A percentile compares a stretch with the other conserved stretches of the same genome.
phyloP scores from a whole-genome alignment of 2,113 vertebrate genomes.

The Polypterus bichir region DNA sequence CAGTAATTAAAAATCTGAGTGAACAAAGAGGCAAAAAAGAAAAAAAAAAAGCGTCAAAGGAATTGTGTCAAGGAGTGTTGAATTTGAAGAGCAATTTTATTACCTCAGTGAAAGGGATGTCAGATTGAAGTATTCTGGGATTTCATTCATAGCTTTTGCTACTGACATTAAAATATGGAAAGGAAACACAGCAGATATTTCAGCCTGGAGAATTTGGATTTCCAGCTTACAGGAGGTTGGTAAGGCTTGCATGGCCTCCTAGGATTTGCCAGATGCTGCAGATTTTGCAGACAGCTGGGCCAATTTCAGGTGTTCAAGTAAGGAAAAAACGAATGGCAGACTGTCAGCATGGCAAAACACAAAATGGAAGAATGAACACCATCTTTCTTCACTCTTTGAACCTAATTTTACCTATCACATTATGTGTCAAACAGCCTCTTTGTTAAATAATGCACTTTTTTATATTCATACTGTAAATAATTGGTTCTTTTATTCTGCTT shows the following conservation, averaged over 20 bases:
- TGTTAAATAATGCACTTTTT: no score
- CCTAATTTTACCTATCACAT: no score
- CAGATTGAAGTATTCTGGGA: conserved; percentile 3
- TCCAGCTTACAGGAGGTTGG: background rate
- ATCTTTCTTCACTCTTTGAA: no score
- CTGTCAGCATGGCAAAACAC: no score
- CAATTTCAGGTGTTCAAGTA: background rate
- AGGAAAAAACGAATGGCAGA: no score
- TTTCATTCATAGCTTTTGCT: conserved; percentile 1
- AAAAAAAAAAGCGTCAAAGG: background rate
- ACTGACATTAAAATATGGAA: conserved; percentile 7
- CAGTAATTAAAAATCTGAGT: conserved; percentile 3
- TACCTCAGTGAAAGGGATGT: conserved; percentile 1
- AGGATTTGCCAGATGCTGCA: background rate
- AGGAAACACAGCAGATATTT: background rate
- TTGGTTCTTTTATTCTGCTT: no score
- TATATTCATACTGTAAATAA: no score
- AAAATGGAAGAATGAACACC: no score
- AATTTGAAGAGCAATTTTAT: conserved; percentile 5
- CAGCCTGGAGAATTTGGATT: background rate
- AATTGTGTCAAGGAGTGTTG: conserved; percentile 1
- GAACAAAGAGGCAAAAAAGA: background rate
- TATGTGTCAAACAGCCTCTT: no score
- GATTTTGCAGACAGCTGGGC: background rate
- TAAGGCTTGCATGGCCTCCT: background rate